Base-by-base conservation (phyloP, 2,888 invertebrate species). In the Metalampra italica region DNA sequence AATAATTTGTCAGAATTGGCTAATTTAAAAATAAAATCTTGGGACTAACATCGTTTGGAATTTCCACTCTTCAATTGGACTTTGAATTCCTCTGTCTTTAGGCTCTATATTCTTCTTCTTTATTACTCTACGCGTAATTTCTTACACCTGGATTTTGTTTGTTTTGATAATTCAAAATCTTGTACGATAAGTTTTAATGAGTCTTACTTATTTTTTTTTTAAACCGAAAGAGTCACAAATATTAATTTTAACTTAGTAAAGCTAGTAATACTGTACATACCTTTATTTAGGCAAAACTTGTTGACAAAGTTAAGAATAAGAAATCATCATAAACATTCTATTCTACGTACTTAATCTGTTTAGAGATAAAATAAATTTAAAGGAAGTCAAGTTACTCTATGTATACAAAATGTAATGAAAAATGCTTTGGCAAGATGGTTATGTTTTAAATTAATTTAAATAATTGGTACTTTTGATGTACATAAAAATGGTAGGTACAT, bases 211-310 rank as follows among this genome's bases (percentile, higher is more conserved):
- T 9, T 11, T 9, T 15, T 42, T 66, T 64, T 75, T 67, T 64
- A 62, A 68, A 59, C 56, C 64, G 58, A 61, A 52, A 54, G 45
- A 43, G 52, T 54, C 58, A 59, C 49, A 48, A 46, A 55, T 62
- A 64, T 60, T 62, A 64, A 68, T 74, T 75, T 66, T 74, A 75
- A 74, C 85, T 84, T 83, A 85, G 79, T 86, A 86, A 86, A 82
- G 82, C 88, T 88, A 88, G 76, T 88, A 87, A 88, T 88, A 88
- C 88, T 88, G 88, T 88, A 88, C 88, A 88, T 78, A 80, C 81
- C 78, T 78, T 70, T 57, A 68, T 64, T 75, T 69, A 78, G 79
- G 79, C 77, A 71, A 78, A 71, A 47, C 47, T 49, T 44, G 37
- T 45, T 22, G 9, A 36, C 7, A 29, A 45, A 38, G 13, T 38